Evolutionary conservation across 2,888 invertebrate genomes (phyloP).

Genomic region (Habroteleia sp.): DNA sequence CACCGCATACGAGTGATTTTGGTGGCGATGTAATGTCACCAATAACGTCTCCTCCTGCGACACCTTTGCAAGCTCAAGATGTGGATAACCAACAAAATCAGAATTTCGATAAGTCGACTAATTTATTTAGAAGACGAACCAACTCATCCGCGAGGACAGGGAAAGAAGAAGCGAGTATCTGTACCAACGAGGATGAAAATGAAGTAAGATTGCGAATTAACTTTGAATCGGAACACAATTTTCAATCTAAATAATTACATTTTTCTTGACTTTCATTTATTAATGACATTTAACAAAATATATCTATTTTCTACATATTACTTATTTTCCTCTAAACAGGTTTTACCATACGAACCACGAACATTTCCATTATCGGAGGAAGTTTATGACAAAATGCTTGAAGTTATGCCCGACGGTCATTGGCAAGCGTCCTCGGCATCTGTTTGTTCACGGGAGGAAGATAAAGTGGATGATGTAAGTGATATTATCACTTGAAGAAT

Average conservation of each 20-base stretch:
- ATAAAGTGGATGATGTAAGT: slow-evolving; percentile 78
- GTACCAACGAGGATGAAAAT: slow-evolving; percentile 75
- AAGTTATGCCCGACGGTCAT: slow-evolving; percentile 86
- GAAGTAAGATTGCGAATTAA: slow-evolving; percentile 75
- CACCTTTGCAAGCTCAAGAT: slow-evolving; percentile 80
- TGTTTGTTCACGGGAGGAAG: slow-evolving; percentile 76
- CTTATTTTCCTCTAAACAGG: slow-evolving; percentile 78
- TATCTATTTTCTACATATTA: neutral
- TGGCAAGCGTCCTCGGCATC: slow-evolving; percentile 77
- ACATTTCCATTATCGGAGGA: slow-evolving; percentile 88
- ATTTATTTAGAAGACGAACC: slow-evolving; percentile 76
- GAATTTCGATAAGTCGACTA: slow-evolving; percentile 71
- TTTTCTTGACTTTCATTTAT: too few species aligned
- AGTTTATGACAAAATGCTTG: slow-evolving; percentile 86
- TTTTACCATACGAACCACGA: slow-evolving; percentile 89
- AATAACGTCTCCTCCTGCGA: slow-evolving; percentile 82
- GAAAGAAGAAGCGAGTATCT: slow-evolving; percentile 72
- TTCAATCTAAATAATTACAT: too few species aligned
- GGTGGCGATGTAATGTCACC: slow-evolving; percentile 81
- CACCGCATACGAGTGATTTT: slow-evolving; percentile 82
- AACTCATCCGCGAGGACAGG: slow-evolving; percentile 72
- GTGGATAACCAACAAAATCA: slow-evolving; percentile 69
- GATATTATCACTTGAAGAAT: slow-evolving; percentile 46
- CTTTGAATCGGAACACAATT: too few species aligned
- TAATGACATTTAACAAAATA: too few species aligned